Evolutionary conservation across 2,888 invertebrate genomes (phyloP), one percentile per base, ranked within the genome.

Genomic region (Cerastoderma edule): DNA sequence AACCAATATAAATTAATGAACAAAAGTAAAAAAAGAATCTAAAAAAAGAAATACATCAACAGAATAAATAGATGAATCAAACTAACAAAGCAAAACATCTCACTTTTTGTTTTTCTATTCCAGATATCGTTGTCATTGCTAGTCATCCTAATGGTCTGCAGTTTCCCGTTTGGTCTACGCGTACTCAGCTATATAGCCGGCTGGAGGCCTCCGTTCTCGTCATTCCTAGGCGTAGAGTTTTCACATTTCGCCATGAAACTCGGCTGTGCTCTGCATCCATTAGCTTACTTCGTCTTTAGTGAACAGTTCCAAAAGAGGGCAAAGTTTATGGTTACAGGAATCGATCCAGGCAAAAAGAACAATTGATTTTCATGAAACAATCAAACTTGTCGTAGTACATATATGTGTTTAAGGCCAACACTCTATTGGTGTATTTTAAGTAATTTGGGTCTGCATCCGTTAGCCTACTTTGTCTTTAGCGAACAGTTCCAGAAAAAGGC

Each of bases 221-320:
- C 67, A 32, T 78, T 66, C 56, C 39, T 74, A 22, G 39, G 56
- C 4, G 69, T 75, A 24, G 75, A 79, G 35, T 70, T 79, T 27
- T 70, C 79, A 1, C 79, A 79, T 50, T 19, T 72, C 28, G 24
- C 53, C 13, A 72, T 72, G 53, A 75, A 79, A 39, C 27, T 69
- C 8, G 27, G 63, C 27, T 56, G 69, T 53, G 44, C 57, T n/a
- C 32, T 79, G 24, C 75, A 75, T 22, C 69, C 75, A n/a, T 22
- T 67, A 13, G 60, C 53, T 2, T 75, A 72, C 35, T 32, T 79
- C 19, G 32, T 63, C 24, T 69, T 63, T 32, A 75, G 75, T 44
- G 63, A 44, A 30, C 50, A 68, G n/a, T 75, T 79, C 35, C 65
- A 48, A 33, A 53, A n/a, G n/a, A 27, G 56, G 28, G 67, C 66